Evolutionary conservation across 2,113 vertebrate genomes (phyloP).

Genomic region (Serilophus lunatus): DNA sequence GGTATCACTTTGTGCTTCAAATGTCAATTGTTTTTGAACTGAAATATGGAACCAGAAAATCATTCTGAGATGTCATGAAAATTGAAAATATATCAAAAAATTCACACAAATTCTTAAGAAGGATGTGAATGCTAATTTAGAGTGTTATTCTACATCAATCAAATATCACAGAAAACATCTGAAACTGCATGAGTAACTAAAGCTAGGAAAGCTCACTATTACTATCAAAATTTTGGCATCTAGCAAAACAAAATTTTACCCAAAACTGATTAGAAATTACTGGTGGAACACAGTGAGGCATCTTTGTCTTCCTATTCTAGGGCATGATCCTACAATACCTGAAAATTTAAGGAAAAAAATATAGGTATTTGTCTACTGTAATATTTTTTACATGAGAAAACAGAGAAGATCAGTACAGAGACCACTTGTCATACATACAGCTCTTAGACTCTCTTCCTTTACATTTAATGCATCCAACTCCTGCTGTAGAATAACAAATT

Average conservation of each 20-base stretch:
- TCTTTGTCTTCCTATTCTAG: background rate
- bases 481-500: slow-evolving; percentile 78
- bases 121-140: background rate
- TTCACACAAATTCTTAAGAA: background rate
- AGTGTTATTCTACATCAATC: background rate
- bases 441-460: slow-evolving; percentile 78
- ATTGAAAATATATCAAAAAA: background rate
- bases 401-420: background rate
- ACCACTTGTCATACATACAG: slow-evolving; percentile 69
- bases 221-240: background rate
- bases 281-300: background rate
- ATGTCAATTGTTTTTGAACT: background rate
- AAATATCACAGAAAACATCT: background rate
- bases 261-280: background rate
- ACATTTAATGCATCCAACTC: slow-evolving; percentile 76
- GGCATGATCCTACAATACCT: background rate
- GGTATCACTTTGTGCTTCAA: background rate
- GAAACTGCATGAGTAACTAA: background rate
- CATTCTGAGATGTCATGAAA: background rate
- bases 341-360: background rate
- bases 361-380: background rate
- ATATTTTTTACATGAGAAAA: background rate
- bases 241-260: background rate
- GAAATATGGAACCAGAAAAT: background rate
- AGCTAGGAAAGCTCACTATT: background rate